These are phyloP conservation scores for Oreochromis spilurus DNA, from an alignment of 2,113 vertebrate species.

Conservation along the genomic window DNA sequence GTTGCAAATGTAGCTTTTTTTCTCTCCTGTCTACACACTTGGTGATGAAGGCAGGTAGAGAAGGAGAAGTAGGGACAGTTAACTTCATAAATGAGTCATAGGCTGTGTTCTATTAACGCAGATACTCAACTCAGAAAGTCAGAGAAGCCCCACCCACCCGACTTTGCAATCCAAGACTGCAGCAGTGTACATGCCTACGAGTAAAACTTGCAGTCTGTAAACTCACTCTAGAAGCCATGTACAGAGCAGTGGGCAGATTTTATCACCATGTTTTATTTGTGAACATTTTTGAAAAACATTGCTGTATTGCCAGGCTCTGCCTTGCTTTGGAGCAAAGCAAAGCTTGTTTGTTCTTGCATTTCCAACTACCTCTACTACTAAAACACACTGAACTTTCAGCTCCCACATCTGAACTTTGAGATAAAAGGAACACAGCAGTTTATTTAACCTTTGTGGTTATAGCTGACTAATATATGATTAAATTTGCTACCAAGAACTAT, in stretches of 20 bases:
- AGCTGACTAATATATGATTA: background rate
- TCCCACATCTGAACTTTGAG: background rate
- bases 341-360: background rate
- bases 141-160: background rate
- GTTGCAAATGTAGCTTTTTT: background rate
- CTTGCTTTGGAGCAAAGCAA: background rate
- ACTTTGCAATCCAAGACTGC: background rate
- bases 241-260: background rate
- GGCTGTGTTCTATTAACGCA: background rate
- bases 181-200: background rate
- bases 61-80: background rate
- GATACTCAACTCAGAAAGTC: background rate
- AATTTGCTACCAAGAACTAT: background rate
- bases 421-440: background rate
- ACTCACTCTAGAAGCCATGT: background rate
- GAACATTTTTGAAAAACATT: background rate
- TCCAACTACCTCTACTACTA: background rate
- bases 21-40: background rate
- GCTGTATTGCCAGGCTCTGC: background rate
- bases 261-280: background rate
- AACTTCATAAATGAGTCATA: background rate
- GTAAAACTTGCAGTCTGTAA: background rate
- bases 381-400: background rate
- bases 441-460: background rate
- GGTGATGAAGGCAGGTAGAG: background rate